Percentiles rank a stretch among this genome's conserved stretches.
These are phyloP conservation scores for Boleophthalmus pectinirostris DNA, from an alignment of 2,113 vertebrate genomes.

Conservation along the genomic window DNA sequence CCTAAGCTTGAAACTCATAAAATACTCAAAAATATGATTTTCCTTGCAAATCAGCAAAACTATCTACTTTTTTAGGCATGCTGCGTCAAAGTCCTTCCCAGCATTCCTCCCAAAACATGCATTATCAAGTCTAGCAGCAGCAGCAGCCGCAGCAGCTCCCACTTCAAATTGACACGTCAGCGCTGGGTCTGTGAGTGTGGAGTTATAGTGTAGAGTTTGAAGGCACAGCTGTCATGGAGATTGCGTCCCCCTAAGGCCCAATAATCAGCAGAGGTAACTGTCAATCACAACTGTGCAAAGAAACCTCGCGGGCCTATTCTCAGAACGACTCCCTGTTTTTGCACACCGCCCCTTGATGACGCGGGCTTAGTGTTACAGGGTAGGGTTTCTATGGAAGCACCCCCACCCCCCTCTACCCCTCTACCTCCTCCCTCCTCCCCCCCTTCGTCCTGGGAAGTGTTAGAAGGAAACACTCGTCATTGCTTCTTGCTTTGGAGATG, in stretches of 20 bases:
- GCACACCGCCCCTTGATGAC: conserved; percentile 66
- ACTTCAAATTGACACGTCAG: conserved; percentile 14
- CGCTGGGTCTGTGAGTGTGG: conserved; percentile 41
- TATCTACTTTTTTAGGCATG: not conserved
- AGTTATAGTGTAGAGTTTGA: conserved; percentile 43
- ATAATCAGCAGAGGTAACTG: conserved; percentile 70
- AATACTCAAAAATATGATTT: too few species aligned
- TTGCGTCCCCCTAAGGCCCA: conserved; percentile 50
- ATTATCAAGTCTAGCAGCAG: not conserved
- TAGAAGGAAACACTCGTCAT: conserved; percentile 73
- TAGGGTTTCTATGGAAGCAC: conserved; percentile 68
- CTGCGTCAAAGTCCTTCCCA: conserved; percentile 27
- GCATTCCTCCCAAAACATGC: conserved; percentile 19
- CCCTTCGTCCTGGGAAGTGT: conserved; percentile 46
- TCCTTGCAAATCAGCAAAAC: not conserved
- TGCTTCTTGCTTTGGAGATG: conserved; percentile 62
- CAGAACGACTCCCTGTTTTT: conserved; percentile 49
- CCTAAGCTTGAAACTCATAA: too few species aligned
- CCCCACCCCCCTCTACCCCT: too few species aligned
- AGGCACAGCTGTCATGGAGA: conserved; percentile 63
- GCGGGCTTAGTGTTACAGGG: conserved; percentile 65
- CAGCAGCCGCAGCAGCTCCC: not conserved
- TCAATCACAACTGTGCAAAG: conserved; percentile 56
- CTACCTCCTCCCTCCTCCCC: conserved; percentile 24
- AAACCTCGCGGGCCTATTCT: conserved; percentile 64